Evolutionary conservation across 2,113 vertebrate species (phyloP), one percentile per base, ranked within the genome.

Genomic region (Riparia riparia): DNA sequence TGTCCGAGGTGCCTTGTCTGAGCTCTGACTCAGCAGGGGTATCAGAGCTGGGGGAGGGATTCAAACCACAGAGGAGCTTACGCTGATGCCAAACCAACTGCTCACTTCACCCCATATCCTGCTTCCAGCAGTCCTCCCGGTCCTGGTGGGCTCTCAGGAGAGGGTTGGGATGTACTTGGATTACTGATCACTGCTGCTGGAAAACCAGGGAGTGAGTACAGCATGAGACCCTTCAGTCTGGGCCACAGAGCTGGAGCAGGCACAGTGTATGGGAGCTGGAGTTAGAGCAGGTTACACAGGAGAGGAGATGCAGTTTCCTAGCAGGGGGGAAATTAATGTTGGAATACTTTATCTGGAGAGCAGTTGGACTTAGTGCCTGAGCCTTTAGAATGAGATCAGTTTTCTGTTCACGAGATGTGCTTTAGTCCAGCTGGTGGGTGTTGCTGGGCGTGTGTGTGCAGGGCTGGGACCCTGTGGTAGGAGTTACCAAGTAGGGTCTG

Each of bases 151-250:
- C 78, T 82, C 5, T 0, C 22, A 13, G 9, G 77, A 54, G 58
- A 4, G 0, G 22, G 3, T 0, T 51, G 82, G 53, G 64, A 28
- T 86, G 91, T 66, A 65, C 37, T 50, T 14, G 18, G 63, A 4
- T 76, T 41, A 5, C 86, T 37, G 63, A 44, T 72, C 2, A 0
- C 32, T 45, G 82, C 78, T 64, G 82, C 78, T 70, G 82, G 47
- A 68, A 13, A n/a, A 7, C 10, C 9, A 1, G 49, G 86, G 32
- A 39, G 63, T 0, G 4, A 53, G 86, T 3, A 0, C 1, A 0
- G 25, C 4, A 2, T 4, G 8, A 34, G 66, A 32, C 26, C 71
- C 32, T 50, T n/a, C 19, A 2, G 44, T 21, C 4, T 14, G 20
- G 17, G 10, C 5, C 3, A 2, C 32, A 32, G 58, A 53, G 71